Evolutionary conservation across 1,140 invertebrate species (phyloP).

Genomic region (Polypedilum vanderplanki): DNA sequence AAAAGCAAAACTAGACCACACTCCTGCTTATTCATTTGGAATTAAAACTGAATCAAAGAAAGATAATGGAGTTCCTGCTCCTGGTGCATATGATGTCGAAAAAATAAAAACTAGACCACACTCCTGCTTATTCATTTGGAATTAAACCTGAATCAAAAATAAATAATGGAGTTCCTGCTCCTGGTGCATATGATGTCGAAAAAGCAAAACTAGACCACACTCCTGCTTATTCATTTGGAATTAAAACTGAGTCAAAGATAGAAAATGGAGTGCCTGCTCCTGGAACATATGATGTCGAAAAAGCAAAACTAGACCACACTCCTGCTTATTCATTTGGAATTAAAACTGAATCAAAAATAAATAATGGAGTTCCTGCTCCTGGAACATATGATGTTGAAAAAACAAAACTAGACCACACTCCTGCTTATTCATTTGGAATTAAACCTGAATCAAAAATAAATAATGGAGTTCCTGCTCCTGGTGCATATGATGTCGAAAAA

Average conservation of each 20-base stretch:
- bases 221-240: conserved; percentile 46
- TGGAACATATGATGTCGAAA: conserved; percentile 56
- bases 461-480: conserved; percentile 55
- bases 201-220: conserved; percentile 52
- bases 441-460: conserved; percentile 48
- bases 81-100: too few species aligned
- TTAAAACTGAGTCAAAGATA: too few species aligned
- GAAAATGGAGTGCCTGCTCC: conserved; percentile 55
- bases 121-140: too few species aligned
- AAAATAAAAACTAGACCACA: too few species aligned
- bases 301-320: conserved; percentile 46
- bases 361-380: conserved; percentile 66
- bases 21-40: too few species aligned
- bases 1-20: too few species aligned
- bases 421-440: conserved; percentile 51
- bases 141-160: too few species aligned
- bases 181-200: too few species aligned
- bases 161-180: too few species aligned
- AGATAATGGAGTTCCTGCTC: too few species aligned
- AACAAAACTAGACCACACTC: conserved; percentile 49
- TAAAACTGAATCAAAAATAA: conserved; percentile 53
- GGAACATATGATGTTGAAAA: conserved; percentile 73
- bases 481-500: conserved; percentile 59
- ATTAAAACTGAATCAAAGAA: too few species aligned
- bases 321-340: conserved; percentile 48